These are phyloP conservation scores for Dusona sp. DNA, from an alignment of 2,888 invertebrate genomes.

Conservation along the genomic window DNA sequence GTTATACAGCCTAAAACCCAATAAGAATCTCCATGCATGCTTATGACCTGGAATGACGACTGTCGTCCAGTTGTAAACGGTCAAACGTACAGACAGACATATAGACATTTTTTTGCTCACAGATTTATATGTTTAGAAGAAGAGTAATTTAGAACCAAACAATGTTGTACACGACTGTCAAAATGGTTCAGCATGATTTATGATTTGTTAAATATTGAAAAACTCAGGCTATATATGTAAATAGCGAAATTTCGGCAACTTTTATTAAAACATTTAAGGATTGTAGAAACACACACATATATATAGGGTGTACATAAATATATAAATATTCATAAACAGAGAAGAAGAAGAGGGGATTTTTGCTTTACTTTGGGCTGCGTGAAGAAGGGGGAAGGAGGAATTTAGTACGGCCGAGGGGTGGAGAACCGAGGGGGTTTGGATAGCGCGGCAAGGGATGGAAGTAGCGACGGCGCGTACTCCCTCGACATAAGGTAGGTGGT, in stretches of 20 bases:
- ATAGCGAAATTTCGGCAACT: not conserved
- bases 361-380: not conserved
- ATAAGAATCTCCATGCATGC: too few relatives aligned
- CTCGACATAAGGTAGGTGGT: conserved; percentile 75
- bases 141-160: too few relatives aligned
- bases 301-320: not conserved
- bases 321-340: not conserved
- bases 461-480: conserved; percentile 70
- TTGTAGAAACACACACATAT: not conserved
- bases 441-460: conserved; percentile 55
- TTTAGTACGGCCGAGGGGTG: conserved; percentile 9
- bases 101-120: too few relatives aligned
- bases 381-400: not conserved
- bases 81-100: too few relatives aligned
- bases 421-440: conserved; percentile 57
- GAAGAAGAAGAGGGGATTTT: not conserved
- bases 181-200: too few relatives aligned
- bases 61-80: too few relatives aligned
- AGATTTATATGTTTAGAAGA: too few relatives aligned
- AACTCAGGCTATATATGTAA: not conserved
- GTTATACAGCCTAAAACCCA: too few relatives aligned
- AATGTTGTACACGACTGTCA: too few relatives aligned
- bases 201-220: too few relatives aligned
- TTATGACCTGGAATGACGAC: too few relatives aligned
- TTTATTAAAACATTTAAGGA: not conserved